Conservation (phyloP, 2,888 invertebrate species). For the Andrena fulva region DNA sequence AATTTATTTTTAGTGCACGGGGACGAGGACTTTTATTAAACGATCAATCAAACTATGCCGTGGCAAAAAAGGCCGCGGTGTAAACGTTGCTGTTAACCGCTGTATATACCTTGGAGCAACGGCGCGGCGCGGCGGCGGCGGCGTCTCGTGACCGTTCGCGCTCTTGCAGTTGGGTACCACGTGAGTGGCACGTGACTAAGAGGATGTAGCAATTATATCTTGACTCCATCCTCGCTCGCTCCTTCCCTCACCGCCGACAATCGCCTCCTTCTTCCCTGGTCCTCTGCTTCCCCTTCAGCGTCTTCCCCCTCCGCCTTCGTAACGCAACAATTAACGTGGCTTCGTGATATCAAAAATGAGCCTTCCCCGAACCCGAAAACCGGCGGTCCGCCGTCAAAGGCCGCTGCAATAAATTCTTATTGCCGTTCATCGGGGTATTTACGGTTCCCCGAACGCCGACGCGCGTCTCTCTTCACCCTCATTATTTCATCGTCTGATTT, state of each 20-base stretch:
- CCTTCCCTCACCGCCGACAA: slow-evolving; percentile 50
- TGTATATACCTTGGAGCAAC: slow-evolving; percentile 55
- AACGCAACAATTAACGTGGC: slow-evolving; percentile 79
- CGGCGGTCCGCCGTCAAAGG: slow-evolving; percentile 79
- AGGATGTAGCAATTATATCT: slow-evolving; percentile 82
- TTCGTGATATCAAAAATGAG: slow-evolving; percentile 82
- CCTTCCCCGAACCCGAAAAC: slow-evolving; percentile 81
- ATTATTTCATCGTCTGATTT: slow-evolving; percentile 55
- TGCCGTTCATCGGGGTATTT: slow-evolving; percentile 73
- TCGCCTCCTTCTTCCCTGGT: slow-evolving; percentile 54
- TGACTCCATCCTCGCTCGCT: slow-evolving; percentile 74
- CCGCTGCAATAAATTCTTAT: slow-evolving; percentile 82
- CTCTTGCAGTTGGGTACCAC: slow-evolving; percentile 78
- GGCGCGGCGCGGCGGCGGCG: slow-evolving; percentile 10
- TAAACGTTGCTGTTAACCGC: slow-evolving; percentile 62
- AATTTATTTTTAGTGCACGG: slow-evolving; percentile 45
- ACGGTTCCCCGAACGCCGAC: slow-evolving; percentile 67
- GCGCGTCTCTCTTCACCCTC: slow-evolving; percentile 12
- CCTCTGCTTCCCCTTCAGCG: slow-evolving; percentile 56
- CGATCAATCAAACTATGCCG: slow-evolving; percentile 60
- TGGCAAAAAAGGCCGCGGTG: slow-evolving; percentile 60
- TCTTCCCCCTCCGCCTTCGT: slow-evolving; percentile 68
- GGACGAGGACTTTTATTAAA: slow-evolving; percentile 53
- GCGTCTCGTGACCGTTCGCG: slow-evolving; percentile 65
- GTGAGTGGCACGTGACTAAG: slow-evolving; percentile 82